Evolutionary conservation across 2,113 vertebrate genomes (phyloP).

Genomic region (Coregonus clupeaformis): DNA sequence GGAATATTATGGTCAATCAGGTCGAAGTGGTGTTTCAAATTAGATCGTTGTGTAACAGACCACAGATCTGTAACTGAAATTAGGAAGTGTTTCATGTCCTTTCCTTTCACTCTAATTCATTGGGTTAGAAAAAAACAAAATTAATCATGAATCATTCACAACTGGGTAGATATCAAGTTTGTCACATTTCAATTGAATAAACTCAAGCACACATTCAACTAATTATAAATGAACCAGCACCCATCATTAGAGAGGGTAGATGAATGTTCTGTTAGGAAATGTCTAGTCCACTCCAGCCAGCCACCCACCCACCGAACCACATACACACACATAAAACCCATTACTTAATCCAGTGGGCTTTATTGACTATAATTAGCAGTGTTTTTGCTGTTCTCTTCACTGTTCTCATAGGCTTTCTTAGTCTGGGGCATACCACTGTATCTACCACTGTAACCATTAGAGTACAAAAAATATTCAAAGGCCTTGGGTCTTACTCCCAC

Average conservation of each 20-base stretch:
- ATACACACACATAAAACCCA: conserved; percentile 22
- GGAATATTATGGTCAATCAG: neutral
- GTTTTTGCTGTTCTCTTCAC: conserved; percentile 2
- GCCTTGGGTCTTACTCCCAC: conserved; percentile 18
- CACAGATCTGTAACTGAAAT: neutral
- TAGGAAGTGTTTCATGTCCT: neutral
- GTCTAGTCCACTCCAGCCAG: neutral
- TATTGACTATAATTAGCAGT: neutral
- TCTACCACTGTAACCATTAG: conserved; percentile 37
- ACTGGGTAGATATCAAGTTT: no score
- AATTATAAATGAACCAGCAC: no score
- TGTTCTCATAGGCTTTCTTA: conserved; percentile 14
- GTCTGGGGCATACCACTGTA: conserved; percentile 20
- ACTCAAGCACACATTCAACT: no score
- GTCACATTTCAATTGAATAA: no score
- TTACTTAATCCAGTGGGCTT: conserved; percentile 34
- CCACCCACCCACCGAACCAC: neutral
- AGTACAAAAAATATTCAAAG: conserved; percentile 40
- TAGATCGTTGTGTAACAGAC: neutral
- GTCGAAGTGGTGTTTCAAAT: neutral
- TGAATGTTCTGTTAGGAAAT: neutral
- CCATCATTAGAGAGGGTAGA: neutral
- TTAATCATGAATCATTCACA: neutral
- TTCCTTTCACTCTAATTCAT: neutral
- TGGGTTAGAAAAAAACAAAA: neutral